Conservation (phyloP, 2,888 invertebrate genomes). For the Drosophila setosimentum region DNA sequence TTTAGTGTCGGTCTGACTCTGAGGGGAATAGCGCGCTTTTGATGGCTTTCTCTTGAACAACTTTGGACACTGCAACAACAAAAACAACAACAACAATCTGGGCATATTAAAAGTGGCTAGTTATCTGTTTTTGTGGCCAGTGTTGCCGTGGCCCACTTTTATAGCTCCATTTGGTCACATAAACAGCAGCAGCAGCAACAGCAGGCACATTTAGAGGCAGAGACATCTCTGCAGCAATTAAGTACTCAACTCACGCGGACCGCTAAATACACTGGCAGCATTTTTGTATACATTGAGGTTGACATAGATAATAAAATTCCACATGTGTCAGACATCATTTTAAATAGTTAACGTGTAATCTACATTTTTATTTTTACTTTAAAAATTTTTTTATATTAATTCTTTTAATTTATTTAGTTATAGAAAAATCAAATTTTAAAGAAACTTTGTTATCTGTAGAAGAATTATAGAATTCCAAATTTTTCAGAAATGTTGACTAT, state of each 20-base stretch:
- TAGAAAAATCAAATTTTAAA: too few species aligned
- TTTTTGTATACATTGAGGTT: neutral
- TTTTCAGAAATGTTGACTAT: too few species aligned
- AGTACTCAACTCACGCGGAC: constrained; percentile 14
- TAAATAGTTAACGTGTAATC: too few species aligned
- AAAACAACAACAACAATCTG: constrained; percentile 26
- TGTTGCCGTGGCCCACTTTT: constrained; percentile 70
- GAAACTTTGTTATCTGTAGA: too few species aligned
- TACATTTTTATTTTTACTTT: too few species aligned
- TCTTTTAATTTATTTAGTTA: too few species aligned
- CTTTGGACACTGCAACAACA: constrained; percentile 60
- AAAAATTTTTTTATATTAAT: too few species aligned
- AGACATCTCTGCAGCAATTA: constrained; percentile 39
- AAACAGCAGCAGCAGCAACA: constrained; percentile 19
- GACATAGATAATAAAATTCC: neutral
- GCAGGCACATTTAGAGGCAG: constrained; percentile 24
- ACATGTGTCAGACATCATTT: neutral
- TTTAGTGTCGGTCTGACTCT: constrained; percentile 57
- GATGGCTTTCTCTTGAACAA: constrained; percentile 75
- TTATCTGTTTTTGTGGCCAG: constrained; percentile 62
- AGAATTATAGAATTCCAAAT: too few species aligned
- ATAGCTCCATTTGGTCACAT: constrained; percentile 72
- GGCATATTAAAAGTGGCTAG: constrained; percentile 67
- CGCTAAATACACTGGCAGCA: constrained; percentile 24
- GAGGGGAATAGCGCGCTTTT: constrained; percentile 70